A percentile compares a stretch with the other conserved stretches of the same genome.
Evolutionary conservation across 2,113 vertebrate genomes (phyloP).

Genomic region (Corythoichthys intestinalis): DNA sequence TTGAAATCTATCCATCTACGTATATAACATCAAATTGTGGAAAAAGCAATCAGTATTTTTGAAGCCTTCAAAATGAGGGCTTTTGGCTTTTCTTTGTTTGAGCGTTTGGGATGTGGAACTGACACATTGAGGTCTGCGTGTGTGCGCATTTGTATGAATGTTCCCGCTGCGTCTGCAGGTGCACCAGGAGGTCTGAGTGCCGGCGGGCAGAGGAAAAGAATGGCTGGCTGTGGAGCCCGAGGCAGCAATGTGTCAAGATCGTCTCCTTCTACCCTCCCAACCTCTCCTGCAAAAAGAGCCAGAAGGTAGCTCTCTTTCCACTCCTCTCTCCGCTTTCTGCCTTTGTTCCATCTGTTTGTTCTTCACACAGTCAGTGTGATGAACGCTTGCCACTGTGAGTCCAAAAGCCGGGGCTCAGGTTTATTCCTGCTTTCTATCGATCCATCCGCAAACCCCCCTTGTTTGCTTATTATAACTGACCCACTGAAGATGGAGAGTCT

Average conservation of each 20-base stretch:
- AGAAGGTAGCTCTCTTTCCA: slow-evolving; percentile 57
- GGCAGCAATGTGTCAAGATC: slow-evolving; percentile 78
- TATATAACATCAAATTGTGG: slow-evolving; percentile 9
- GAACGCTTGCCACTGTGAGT: slow-evolving; percentile 42
- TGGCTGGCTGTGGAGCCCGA: slow-evolving; percentile 89
- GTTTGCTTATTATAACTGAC: slow-evolving; percentile 53
- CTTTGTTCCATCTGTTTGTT: slow-evolving; percentile 10
- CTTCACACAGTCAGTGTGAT: slow-evolving; percentile 35
- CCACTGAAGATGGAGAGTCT: slow-evolving; percentile 43
- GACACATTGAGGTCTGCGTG: background rate
- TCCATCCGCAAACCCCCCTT: slow-evolving; percentile 35
- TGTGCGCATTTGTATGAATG: slow-evolving; percentile 5
- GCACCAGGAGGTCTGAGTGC: slow-evolving; percentile 83
- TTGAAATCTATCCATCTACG: slow-evolving; percentile 5
- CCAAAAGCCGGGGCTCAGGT: slow-evolving; percentile 20
- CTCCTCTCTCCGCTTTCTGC: background rate
- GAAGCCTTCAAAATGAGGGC: too few relatives aligned
- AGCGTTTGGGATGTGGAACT: slow-evolving; percentile 20
- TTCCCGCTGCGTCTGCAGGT: slow-evolving; percentile 68
- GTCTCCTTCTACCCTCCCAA: slow-evolving; percentile 80
- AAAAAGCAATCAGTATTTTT: slow-evolving; percentile 8
- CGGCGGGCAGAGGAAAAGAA: slow-evolving; percentile 76
- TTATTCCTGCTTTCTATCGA: slow-evolving; percentile 51
- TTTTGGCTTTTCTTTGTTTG: too few relatives aligned
- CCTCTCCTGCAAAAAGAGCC: slow-evolving; percentile 80